phyloP scores from a whole-genome alignment of 2,888 invertebrate genomes.

The Phanerotoma sp. region DNA sequence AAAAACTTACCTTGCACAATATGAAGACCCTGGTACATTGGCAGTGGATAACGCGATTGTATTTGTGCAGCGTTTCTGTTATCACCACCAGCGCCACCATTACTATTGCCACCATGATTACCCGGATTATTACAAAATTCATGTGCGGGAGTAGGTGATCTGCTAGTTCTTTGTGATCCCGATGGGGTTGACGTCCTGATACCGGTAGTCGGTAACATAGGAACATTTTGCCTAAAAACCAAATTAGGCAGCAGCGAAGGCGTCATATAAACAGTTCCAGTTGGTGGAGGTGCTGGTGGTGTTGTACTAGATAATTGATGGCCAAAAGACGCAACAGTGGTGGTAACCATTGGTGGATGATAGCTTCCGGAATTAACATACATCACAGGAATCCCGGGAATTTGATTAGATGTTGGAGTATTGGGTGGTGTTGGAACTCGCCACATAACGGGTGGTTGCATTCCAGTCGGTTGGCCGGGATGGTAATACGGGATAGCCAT shows the following conservation, averaged over 20 bases:
- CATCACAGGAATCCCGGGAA: slow-evolving; percentile 53
- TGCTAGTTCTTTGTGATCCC: slow-evolving; percentile 51
- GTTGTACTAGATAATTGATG: slow-evolving; percentile 50
- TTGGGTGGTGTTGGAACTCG: slow-evolving; percentile 54
- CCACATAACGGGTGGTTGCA: slow-evolving; percentile 53
- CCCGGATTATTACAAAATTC: slow-evolving; percentile 40
- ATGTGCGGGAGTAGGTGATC: slow-evolving; percentile 54
- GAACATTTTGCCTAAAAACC: slow-evolving; percentile 54
- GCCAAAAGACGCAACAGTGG: slow-evolving; percentile 49
- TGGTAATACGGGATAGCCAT: slow-evolving; percentile 53
- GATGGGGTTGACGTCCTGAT: slow-evolving; percentile 53
- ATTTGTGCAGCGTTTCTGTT: slow-evolving; percentile 51
- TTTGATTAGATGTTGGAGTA: slow-evolving; percentile 53
- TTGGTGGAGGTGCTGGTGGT: slow-evolving; percentile 45
- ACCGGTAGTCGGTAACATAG: slow-evolving; percentile 49
- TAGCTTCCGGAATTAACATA: slow-evolving; percentile 54
- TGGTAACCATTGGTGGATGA: slow-evolving; percentile 47
- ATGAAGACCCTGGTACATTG: slow-evolving; percentile 56
- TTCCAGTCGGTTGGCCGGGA: slow-evolving; percentile 48
- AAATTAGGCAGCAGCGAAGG: slow-evolving; percentile 52
- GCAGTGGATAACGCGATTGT: slow-evolving; percentile 55
- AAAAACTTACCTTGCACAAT: slow-evolving; percentile 50
- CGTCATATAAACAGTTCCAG: slow-evolving; percentile 48
- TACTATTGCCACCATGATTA: slow-evolving; percentile 21
- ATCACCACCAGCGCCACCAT: slow-evolving; percentile 43